These are phyloP conservation scores for Drosophila borealis DNA, from an alignment of 2,888 invertebrate species.

Conservation along the genomic window DNA sequence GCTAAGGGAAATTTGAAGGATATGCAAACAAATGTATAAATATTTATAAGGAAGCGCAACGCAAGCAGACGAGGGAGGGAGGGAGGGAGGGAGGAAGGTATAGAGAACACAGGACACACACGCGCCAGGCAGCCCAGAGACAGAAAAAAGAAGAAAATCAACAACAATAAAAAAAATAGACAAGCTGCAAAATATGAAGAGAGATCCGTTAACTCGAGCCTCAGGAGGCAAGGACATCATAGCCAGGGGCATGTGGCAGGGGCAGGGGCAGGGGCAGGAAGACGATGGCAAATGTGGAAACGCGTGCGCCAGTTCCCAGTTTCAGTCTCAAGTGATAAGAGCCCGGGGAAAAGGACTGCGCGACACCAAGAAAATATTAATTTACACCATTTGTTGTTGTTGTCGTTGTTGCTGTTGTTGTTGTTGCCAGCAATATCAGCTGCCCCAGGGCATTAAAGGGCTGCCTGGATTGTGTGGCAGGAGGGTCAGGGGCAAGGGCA, in stretches of 20 bases:
- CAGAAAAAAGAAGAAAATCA: background rate
- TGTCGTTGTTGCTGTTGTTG: slow-evolving; percentile 4
- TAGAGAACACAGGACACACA: slow-evolving; percentile 62
- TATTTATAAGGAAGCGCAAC: slow-evolving; percentile 55
- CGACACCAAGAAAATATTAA: slow-evolving; percentile 73
- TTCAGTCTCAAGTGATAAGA: slow-evolving; percentile 60
- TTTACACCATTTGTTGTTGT: slow-evolving; percentile 61
- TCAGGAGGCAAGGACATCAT: background rate
- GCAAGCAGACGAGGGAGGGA: slow-evolving; percentile 1
- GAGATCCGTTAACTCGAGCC: slow-evolving; percentile 37
- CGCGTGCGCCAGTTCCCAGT: slow-evolving; percentile 63
- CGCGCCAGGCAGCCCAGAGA: slow-evolving; percentile 52
- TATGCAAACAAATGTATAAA: slow-evolving; percentile 68
- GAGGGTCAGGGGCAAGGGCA: background rate
- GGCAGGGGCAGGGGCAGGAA: slow-evolving; percentile 54
- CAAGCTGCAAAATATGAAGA: slow-evolving; percentile 68
- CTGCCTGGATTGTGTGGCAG: slow-evolving; percentile 26
- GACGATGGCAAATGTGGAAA: slow-evolving; percentile 66
- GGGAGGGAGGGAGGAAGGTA: too few relatives aligned
- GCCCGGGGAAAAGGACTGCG: slow-evolving; percentile 20
- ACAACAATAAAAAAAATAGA: slow-evolving; percentile 32
- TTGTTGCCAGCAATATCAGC: slow-evolving; percentile 53
- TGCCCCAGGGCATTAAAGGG: slow-evolving; percentile 60
- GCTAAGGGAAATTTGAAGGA: slow-evolving; percentile 41
- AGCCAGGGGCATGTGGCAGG: slow-evolving; percentile 13